A percentile compares a stretch with the other conserved stretches of the same genome.
phyloP scores from a whole-genome alignment of 2,113 vertebrate genomes.

The Noturus placidus region DNA sequence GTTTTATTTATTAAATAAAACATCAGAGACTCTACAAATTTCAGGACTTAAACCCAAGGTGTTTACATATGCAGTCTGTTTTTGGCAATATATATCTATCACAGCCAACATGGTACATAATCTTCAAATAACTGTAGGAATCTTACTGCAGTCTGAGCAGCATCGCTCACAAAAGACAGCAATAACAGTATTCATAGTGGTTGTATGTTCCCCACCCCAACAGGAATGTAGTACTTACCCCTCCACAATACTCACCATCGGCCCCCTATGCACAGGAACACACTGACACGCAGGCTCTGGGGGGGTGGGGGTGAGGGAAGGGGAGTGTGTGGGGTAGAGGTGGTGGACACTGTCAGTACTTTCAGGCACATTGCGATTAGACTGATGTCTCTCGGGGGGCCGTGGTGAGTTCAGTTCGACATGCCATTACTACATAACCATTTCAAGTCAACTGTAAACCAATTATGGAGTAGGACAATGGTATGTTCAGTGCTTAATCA shows the following conservation, averaged over 20 bases:
- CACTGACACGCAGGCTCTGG: slow-evolving; percentile 56
- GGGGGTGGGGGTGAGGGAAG: slow-evolving; percentile 37
- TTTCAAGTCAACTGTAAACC: neutral
- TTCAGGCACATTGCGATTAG: slow-evolving; percentile 28
- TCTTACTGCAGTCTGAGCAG: neutral
- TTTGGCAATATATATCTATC: slow-evolving; percentile 1
- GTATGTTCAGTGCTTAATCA: neutral
- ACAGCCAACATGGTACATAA: neutral
- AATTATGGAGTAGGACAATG: neutral
- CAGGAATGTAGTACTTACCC: slow-evolving; percentile 55
- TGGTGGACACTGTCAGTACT: slow-evolving; percentile 33
- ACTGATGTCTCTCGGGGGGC: slow-evolving; percentile 19
- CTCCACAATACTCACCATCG: slow-evolving; percentile 59
- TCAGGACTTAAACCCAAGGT: neutral
- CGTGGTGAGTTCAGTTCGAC: slow-evolving; percentile 26
- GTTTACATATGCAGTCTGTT: neutral
- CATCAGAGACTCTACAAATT: neutral
- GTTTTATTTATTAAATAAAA: neutral
- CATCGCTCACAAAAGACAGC: neutral
- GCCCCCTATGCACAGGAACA: slow-evolving; percentile 56
- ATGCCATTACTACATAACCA: neutral
- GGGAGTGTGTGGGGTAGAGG: slow-evolving; percentile 37
- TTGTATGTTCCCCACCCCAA: neutral
- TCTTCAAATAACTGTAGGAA: neutral
- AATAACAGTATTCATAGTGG: neutral